These are phyloP conservation scores for Artemia sinica DNA, from an alignment of 2,888 invertebrate species.

Conservation along the genomic window DNA sequence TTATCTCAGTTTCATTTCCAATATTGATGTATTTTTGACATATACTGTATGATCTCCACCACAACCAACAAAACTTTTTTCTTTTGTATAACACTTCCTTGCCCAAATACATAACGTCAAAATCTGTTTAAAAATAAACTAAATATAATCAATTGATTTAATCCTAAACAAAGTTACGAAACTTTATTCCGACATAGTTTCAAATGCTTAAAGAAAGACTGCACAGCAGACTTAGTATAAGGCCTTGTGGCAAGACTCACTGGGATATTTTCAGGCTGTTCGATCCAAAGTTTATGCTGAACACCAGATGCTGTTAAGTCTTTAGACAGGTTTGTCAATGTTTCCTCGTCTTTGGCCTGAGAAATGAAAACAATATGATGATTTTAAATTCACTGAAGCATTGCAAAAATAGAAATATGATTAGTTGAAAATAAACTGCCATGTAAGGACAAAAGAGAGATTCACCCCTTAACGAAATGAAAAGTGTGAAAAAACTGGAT, in stretches of 20 bases:
- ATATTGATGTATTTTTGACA: too few species aligned
- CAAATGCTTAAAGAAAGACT: conserved; percentile 34
- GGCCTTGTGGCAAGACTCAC: conserved; percentile 88
- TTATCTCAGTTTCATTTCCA: too few species aligned
- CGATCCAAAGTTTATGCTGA: conserved; percentile 81
- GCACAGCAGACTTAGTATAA: conserved; percentile 41
- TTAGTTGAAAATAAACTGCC: background rate
- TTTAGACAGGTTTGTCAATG: conserved; percentile 47
- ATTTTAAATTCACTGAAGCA: background rate
- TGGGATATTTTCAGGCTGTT: conserved; percentile 88
- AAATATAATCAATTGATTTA: too few species aligned
- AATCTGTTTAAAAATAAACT: too few species aligned
- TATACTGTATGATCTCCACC: too few species aligned
- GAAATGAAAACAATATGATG: conserved; percentile 28
- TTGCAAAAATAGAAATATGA: background rate
- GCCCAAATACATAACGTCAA: too few species aligned
- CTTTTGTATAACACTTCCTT: too few species aligned
- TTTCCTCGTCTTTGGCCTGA: conserved; percentile 56
- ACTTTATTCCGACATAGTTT: conserved; percentile 30
- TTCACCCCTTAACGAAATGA: too few species aligned
- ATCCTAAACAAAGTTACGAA: background rate
- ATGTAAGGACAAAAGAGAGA: too few species aligned
- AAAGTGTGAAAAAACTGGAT: too few species aligned
- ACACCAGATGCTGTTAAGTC: conserved; percentile 53
- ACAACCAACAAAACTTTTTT: too few species aligned